Percentiles rank a stretch among this genome's conserved stretches.
Evolutionary conservation across 2,888 invertebrate species (phyloP).

Genomic region (Tachina grossa): DNA sequence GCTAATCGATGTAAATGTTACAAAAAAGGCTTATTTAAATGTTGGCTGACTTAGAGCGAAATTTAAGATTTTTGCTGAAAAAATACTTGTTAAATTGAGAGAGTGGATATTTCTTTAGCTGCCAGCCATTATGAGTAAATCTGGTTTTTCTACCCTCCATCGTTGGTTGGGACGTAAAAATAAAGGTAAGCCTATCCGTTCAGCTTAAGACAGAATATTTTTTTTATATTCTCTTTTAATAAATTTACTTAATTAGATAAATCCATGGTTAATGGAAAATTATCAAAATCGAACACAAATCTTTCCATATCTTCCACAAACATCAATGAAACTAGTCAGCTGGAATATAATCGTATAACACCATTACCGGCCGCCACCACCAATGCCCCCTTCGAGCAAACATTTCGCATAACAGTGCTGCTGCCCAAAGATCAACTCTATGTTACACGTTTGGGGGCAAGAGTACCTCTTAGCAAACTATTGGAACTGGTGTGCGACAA

Average conservation of each 20-base stretch:
- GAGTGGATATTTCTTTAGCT: background rate
- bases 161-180: constrained; percentile 83
- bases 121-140: constrained; percentile 78
- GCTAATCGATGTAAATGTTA: constrained; percentile 12
- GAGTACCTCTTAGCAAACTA: constrained; percentile 87
- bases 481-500: constrained; percentile 89
- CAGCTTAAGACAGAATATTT: background rate
- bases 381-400: constrained; percentile 83
- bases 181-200: constrained; percentile 78
- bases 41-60: background rate
- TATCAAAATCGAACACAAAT: constrained; percentile 81
- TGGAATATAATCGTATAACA: constrained; percentile 82
- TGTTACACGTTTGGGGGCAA: constrained; percentile 89
- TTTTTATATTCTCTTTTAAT: background rate
- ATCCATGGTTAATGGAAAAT: constrained; percentile 77
- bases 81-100: background rate
- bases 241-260: constrained; percentile 74
- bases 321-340: constrained; percentile 82
- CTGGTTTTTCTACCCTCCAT: constrained; percentile 82
- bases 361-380: constrained; percentile 81
- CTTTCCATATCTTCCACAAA: constrained; percentile 78
- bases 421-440: constrained; percentile 91
- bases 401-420: constrained; percentile 85
- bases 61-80: background rate
- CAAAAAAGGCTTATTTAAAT: constrained; percentile 15